Conservation (phyloP, 2,113 vertebrate genomes). For the Leucosticte australis region DNA sequence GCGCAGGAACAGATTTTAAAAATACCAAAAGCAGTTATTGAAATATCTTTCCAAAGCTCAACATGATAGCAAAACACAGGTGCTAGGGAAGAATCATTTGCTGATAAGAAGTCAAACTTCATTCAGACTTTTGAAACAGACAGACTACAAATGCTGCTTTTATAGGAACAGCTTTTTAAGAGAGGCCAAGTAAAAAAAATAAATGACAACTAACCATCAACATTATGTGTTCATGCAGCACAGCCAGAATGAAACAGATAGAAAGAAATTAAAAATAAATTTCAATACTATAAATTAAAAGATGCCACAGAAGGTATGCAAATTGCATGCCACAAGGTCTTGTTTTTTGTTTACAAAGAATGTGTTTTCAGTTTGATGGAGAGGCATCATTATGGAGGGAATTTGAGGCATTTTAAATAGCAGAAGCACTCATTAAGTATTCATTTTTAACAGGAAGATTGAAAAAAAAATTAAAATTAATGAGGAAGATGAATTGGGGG, state of each 20-base stretch:
- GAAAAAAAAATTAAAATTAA: slow-evolving; percentile 68
- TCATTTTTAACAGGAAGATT: slow-evolving; percentile 68
- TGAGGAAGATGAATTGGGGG: slow-evolving; percentile 42
- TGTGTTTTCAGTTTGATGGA: slow-evolving; percentile 59
- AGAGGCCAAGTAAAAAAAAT: not conserved
- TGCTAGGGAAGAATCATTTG: not conserved
- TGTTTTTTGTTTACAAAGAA: slow-evolving; percentile 62
- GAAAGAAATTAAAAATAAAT: slow-evolving; percentile 47
- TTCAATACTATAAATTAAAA: slow-evolving; percentile 64
- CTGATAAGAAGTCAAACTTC: not conserved
- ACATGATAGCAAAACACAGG: not conserved
- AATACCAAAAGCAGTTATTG: not conserved
- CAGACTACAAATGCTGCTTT: not conserved
- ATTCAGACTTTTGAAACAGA: not conserved
- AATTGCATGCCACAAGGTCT: slow-evolving; percentile 52
- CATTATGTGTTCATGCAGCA: slow-evolving; percentile 34
- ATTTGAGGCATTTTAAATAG: slow-evolving; percentile 65
- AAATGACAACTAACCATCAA: not conserved
- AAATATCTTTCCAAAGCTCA: not conserved
- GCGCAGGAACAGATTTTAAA: rapidly evolving
- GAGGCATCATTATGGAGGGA: slow-evolving; percentile 67
- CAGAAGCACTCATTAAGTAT: slow-evolving; percentile 65
- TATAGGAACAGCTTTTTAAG: not conserved
- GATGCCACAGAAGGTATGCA: slow-evolving; percentile 64
- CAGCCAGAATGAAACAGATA: slow-evolving; percentile 78